Percentiles rank a stretch among this genome's conserved stretches.
These are phyloP conservation scores for Eidolon dupreanum DNA, from an alignment of 2,797 vertebrate genomes.

Conservation along the genomic window DNA sequence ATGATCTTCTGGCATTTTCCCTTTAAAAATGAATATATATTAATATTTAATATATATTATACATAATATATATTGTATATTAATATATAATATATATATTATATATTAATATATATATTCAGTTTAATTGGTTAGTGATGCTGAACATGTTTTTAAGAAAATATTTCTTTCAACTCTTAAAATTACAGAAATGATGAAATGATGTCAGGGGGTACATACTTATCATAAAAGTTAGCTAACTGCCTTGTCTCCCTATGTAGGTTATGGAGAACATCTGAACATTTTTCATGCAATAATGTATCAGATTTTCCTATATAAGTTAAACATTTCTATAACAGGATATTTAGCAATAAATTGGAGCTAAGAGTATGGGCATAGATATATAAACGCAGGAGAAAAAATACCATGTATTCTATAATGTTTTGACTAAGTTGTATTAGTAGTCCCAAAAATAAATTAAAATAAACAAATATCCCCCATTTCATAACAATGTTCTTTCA, in stretches of 20 bases:
- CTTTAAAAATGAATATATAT: background rate
- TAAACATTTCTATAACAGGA: constrained; percentile 23
- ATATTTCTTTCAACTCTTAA: constrained; percentile 2
- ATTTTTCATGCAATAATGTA: background rate
- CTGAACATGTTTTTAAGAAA: background rate
- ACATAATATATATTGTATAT: too few relatives aligned
- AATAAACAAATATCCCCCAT: background rate
- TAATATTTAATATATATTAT: background rate
- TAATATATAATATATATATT: background rate
- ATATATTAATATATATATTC: too few relatives aligned
- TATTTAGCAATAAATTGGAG: background rate
- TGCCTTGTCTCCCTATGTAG: background rate
- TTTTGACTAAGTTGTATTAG: background rate
- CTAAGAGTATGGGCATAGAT: background rate
- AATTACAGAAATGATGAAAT: constrained; percentile 33
- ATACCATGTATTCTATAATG: background rate
- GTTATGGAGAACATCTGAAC: background rate
- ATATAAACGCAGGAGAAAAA: background rate
- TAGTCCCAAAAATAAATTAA: constrained; percentile 4
- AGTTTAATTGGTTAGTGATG: too few relatives aligned
- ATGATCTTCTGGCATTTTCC: constrained; percentile 21
- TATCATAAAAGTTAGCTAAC: background rate
- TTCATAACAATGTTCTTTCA: constrained; percentile 16
- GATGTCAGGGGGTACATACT: background rate
- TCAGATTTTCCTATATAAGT: background rate